Percentiles rank a stretch among this genome's conserved stretches.
phyloP scores from a whole-genome alignment of 2,797 vertebrate genomes.

The Vultur gryphus region DNA sequence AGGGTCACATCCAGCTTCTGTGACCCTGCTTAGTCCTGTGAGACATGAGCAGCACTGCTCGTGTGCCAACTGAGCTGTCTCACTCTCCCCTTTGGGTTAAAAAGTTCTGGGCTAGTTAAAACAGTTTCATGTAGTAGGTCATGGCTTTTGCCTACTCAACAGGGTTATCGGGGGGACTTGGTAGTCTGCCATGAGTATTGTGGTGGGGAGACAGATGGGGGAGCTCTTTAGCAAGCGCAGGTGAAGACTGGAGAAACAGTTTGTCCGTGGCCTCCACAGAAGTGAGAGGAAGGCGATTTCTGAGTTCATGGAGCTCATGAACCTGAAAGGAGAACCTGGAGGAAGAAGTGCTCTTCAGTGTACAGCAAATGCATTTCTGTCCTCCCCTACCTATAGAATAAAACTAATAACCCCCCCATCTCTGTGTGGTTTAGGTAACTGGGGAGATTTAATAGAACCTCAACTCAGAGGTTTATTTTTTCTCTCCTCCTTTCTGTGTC shows the following conservation, averaged over 20 bases:
- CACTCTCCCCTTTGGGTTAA: neutral
- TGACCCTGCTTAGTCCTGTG: neutral
- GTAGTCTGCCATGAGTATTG: neutral
- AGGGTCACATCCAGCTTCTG: neutral
- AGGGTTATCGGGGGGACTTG: neutral
- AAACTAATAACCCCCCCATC: neutral
- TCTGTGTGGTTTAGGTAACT: neutral
- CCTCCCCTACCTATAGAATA: neutral
- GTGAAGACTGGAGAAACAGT: neutral
- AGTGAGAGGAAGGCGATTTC: neutral
- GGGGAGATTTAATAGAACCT: neutral
- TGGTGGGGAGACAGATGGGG: fast-evolving
- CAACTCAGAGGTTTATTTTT: neutral
- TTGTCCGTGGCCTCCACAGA: neutral
- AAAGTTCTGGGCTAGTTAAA: neutral
- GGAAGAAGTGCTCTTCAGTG: neutral
- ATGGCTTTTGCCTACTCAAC: neutral
- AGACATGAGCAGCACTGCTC: neutral
- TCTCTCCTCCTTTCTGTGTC: neutral
- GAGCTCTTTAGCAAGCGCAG: neutral
- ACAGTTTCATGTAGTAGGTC: neutral
- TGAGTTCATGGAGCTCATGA: neutral
- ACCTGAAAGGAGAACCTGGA: neutral
- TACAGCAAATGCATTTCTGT: neutral
- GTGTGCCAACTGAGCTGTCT: neutral